phyloP scores from a whole-genome alignment of 2,113 vertebrate species.

The Chlamydotis undulata region DNA sequence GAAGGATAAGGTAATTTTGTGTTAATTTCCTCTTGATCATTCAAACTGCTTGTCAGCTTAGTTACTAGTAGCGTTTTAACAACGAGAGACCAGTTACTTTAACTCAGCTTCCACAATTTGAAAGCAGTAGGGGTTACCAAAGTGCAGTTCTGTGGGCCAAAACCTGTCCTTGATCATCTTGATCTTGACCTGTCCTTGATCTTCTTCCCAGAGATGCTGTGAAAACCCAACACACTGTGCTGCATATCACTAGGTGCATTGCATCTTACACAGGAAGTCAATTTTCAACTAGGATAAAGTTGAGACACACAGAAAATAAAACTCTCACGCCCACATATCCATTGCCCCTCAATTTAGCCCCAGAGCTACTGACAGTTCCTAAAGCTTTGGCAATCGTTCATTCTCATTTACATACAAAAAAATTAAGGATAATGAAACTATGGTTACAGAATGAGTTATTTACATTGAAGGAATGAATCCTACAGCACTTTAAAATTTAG shows the following conservation, averaged over 20 bases:
- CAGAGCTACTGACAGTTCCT: slow-evolving; percentile 1
- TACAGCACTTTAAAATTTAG: slow-evolving; percentile 24
- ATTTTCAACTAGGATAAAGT: not conserved
- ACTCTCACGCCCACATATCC: not conserved
- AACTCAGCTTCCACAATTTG: not conserved
- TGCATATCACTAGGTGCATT: not conserved
- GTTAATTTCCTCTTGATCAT: slow-evolving; percentile 33
- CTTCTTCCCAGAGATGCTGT: not conserved
- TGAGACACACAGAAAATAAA: not conserved
- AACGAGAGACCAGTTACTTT: not conserved
- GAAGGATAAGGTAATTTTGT: not conserved
- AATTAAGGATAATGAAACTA: slow-evolving; percentile 11
- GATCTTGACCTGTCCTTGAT: not conserved
- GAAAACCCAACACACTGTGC: not conserved
- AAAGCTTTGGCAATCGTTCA: not conserved
- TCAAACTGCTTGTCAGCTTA: slow-evolving; percentile 12
- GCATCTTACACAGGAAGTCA: not conserved
- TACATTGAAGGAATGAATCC: not conserved
- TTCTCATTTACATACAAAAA: not conserved
- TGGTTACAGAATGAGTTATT: slow-evolving; percentile 21
- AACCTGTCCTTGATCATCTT: not conserved
- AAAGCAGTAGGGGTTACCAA: not conserved
- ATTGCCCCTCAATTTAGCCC: not conserved
- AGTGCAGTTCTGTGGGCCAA: not conserved
- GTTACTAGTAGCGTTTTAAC: not conserved